Evolutionary conservation across 2,113 vertebrate species (phyloP).

Genomic region (Fregata magnificens): DNA sequence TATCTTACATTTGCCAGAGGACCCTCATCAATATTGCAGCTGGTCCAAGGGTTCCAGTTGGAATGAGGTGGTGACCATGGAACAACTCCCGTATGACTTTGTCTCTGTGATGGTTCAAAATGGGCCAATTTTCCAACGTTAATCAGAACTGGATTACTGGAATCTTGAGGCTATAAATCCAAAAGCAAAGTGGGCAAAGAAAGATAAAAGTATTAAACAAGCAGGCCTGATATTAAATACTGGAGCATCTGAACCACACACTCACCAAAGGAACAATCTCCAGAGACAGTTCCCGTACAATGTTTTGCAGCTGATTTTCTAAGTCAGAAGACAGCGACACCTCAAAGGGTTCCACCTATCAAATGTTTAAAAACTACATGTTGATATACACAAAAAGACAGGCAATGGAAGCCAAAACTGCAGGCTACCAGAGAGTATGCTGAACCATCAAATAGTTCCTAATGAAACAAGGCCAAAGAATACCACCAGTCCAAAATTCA

Average conservation of each 20-base stretch:
- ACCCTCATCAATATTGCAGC: conserved; percentile 96
- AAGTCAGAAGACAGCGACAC: conserved; percentile 82
- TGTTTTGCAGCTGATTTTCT: conserved; percentile 75
- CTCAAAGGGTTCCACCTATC: conserved; percentile 85
- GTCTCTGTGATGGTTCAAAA: conserved; percentile 90
- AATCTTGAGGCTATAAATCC: conserved; percentile 77
- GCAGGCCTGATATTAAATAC: not conserved
- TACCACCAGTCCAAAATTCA: not conserved
- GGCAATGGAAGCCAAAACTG: not conserved
- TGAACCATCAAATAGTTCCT: not conserved
- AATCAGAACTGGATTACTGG: conserved; percentile 77
- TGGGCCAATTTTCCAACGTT: conserved; percentile 86
- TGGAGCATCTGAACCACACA: not conserved
- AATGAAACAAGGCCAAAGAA: not conserved
- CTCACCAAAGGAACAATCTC: conserved; percentile 75
- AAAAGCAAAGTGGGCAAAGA: not conserved
- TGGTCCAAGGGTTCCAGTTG: conserved; percentile 99
- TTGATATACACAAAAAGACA: not conserved
- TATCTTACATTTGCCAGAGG: conserved; percentile 83
- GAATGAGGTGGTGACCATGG: conserved; percentile 97
- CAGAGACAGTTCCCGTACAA: conserved; percentile 83
- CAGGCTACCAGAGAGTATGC: not conserved
- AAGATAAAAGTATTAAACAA: not conserved
- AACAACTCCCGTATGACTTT: conserved; percentile 84
- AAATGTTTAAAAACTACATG: not conserved